phyloP scores from a whole-genome alignment of 2,888 invertebrate species.

The Dysmachus trigonus region DNA sequence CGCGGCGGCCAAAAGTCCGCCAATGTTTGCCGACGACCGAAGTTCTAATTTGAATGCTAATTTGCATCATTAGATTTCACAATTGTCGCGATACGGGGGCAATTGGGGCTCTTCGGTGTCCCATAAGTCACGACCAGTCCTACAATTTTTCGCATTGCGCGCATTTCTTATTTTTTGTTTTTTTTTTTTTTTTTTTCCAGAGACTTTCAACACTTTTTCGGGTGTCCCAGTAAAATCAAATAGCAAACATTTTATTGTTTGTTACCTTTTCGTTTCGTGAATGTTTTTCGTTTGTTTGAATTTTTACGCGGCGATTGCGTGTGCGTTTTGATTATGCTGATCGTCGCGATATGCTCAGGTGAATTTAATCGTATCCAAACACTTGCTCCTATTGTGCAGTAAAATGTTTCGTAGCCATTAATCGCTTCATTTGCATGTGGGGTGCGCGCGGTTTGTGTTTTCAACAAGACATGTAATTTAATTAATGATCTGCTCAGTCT shows the following conservation, averaged over 20 bases:
- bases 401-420: background rate
- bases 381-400: background rate
- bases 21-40: background rate
- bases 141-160: background rate
- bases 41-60: slow-evolving; percentile 18
- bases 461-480: background rate
- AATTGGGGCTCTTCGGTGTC: background rate
- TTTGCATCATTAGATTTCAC: slow-evolving; percentile 11
- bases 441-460: background rate
- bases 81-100: background rate
- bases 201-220: slow-evolving; percentile 2
- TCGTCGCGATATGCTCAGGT: background rate
- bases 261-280: background rate
- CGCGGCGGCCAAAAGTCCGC: background rate
- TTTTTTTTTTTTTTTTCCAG: background rate
- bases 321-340: background rate
- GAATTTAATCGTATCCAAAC: background rate
- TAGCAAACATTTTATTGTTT: background rate
- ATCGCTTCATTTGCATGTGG: background rate
- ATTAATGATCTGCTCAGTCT: background rate
- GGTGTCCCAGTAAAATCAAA: background rate
- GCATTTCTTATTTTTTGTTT: no score
- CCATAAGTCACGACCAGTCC: slow-evolving; percentile 2
- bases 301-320: background rate
- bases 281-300: background rate